Base-by-base conservation (phyloP, 2,113 vertebrate species). In the Pica pica region DNA sequence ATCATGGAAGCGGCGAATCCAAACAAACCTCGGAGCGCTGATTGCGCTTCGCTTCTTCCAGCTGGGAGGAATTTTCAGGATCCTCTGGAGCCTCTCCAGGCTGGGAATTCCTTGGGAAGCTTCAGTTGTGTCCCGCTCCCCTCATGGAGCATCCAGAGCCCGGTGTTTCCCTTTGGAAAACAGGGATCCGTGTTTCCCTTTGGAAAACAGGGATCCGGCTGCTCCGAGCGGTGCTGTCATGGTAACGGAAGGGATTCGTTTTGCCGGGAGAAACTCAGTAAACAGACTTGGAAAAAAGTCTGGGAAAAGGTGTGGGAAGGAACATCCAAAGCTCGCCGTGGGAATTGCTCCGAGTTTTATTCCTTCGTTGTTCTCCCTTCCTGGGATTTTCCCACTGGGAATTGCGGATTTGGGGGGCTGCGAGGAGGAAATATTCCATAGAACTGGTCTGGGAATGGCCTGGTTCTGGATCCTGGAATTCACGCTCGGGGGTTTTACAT, bases 251-350 rank as follows among this genome's bases (percentile, higher is more conserved):
- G 41, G 75, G 87, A 88, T 93, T 93, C 64, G 56, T 87, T 77
- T 39, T 74, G 89, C 95, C 37, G 57, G 1, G 11, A 92, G 92
- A 70, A 50, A 4, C 57, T 69, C 84, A 31, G 87, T 27, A 83
- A 91, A 90, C 90, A 88, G 4, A 84, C 94, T 82, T 61, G 77
- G 95, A 93, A 92, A 71, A 85, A 97, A 95, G 90, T 95, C 94
- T 68, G 56, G 92, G 93, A 91, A 93, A 95, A 90, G 67, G 47
- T 21, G 67, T 8, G 76, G 87, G 46, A 47, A 75, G 47, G 90
- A 64, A 35, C 22, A 86, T n/a, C 83, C 57, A 9, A 35, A 90
- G 89, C 64, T 39, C 47, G 3, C 9, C 15, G 81, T 39, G 12
- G 20, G 74, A 75, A 59, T 42, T 1, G 65, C 55, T 24, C n/a